These are phyloP conservation scores for Anser brachyrhynchus DNA, from an alignment of 2,113 vertebrate species.

Conservation along the genomic window DNA sequence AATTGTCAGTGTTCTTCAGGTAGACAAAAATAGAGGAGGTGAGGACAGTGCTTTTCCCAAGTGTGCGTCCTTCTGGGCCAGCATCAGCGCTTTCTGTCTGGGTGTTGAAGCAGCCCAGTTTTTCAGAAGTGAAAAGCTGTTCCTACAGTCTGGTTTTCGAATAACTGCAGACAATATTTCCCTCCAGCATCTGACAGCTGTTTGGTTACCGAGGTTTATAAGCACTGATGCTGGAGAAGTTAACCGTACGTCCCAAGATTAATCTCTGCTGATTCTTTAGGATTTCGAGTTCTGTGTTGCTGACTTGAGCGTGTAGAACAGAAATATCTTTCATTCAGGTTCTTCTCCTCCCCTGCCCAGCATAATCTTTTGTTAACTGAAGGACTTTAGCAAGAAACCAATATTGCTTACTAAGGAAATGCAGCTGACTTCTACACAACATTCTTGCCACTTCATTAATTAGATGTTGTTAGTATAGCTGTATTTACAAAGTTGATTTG, in stretches of 20 bases:
- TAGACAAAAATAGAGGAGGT: not conserved
- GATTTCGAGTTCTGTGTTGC: not conserved
- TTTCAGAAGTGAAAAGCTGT: not conserved
- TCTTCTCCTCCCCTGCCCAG: not conserved
- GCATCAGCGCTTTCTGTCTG: not conserved
- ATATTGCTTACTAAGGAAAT: not conserved
- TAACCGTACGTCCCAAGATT: not conserved
- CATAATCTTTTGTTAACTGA: not conserved
- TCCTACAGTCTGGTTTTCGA: not conserved
- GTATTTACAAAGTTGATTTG: not conserved
- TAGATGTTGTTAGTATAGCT: not conserved
- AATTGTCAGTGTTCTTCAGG: not conserved
- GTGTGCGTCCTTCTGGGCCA: not conserved
- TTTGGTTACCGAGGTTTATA: not conserved
- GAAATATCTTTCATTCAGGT: not conserved
- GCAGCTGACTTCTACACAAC: not conserved
- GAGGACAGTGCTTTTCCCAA: not conserved
- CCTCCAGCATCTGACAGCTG: not conserved
- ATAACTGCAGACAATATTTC: not conserved
- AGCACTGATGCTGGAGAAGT: accelerated
- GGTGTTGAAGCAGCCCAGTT: not conserved
- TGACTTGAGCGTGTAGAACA: not conserved
- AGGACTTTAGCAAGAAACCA: not conserved
- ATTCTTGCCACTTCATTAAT: not conserved
- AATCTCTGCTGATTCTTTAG: not conserved